Conservation (phyloP, 2,113 vertebrate genomes). For the Gallinago media region DNA sequence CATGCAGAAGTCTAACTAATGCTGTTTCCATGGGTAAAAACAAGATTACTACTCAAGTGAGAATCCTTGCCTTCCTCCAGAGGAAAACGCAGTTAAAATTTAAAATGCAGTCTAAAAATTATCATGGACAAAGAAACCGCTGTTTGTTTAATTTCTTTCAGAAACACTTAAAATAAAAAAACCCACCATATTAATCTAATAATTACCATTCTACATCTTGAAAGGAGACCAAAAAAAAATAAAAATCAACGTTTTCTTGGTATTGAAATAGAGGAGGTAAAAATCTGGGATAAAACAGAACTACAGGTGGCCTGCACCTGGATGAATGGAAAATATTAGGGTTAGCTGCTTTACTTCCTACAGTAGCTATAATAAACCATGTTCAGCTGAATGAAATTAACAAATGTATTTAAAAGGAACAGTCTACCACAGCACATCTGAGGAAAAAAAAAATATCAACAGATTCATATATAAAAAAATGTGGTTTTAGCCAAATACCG, state of each 20-base stretch:
- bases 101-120: slow-evolving; percentile 6
- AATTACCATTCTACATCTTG: neutral
- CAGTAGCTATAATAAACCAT: slow-evolving; percentile 54
- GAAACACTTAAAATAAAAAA: neutral
- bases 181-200: neutral
- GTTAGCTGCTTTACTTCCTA: slow-evolving; percentile 48
- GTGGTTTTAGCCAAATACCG: neutral
- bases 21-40: neutral
- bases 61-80: slow-evolving; percentile 7
- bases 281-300: neutral
- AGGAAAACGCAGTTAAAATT: slow-evolving; percentile 35
- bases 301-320: slow-evolving; percentile 77
- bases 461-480: neutral
- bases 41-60: neutral
- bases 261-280: slow-evolving; percentile 3
- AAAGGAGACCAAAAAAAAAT: neutral
- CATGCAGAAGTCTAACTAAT: neutral
- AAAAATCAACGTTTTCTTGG: neutral
- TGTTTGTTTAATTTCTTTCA: neutral
- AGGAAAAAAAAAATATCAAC: neutral
- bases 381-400: slow-evolving; percentile 33
- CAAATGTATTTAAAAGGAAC: slow-evolving; percentile 44
- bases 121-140: neutral
- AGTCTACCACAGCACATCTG: neutral
- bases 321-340: slow-evolving; percentile 31